Evolutionary conservation across 1,140 invertebrate species (phyloP), one percentile per base, ranked within the genome.

Genomic region (Drosophila parvula): DNA sequence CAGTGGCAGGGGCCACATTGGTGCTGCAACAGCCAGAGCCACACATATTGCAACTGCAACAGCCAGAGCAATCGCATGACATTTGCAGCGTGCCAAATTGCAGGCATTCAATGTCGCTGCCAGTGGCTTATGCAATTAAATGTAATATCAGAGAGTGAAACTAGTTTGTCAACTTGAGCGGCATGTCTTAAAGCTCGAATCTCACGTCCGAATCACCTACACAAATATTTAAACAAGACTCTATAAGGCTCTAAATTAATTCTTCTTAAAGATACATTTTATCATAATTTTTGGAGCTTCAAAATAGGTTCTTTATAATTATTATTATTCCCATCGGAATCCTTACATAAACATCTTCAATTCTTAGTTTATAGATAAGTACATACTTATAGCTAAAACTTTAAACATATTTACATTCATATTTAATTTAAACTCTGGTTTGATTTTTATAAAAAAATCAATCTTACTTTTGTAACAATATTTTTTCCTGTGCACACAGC

Each of bases 81-180:
- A 86, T 88, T 88, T 83, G 83, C 79, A 45, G 68, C 79, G 74
- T 77, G 65, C 76, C 74, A 79, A 83, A 83, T 79, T 67, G 65
- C 57, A 74, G 74, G 61, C 80, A 83, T 88, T 86, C 83, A 86
- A 86, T 86, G 83, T 86, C 83, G 81, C 69, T 36, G 69, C 32
- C 56, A 58, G n/a, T 32, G 43, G 69, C 74, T 86, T 86, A 86
- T 79, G 83, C 53, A 86, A 86, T 65, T 70, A 57, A 56, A 58
- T 61, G 62, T 69, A 47, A 67, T 69, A 68, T 60, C 57, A 11
- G 10, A 44, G 36, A 67, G 45, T 53, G 44, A 81, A 85, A 84
- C 81, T 55, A 51, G 81, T 76, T 77, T 77, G 43, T 56, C 74
- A 77, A 76, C 60, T 65, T n/a, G 47, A 57, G 55, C n/a, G 14